These are phyloP conservation scores for Heliothis subflexa DNA, from an alignment of 1,140 invertebrate species.

Conservation along the genomic window DNA sequence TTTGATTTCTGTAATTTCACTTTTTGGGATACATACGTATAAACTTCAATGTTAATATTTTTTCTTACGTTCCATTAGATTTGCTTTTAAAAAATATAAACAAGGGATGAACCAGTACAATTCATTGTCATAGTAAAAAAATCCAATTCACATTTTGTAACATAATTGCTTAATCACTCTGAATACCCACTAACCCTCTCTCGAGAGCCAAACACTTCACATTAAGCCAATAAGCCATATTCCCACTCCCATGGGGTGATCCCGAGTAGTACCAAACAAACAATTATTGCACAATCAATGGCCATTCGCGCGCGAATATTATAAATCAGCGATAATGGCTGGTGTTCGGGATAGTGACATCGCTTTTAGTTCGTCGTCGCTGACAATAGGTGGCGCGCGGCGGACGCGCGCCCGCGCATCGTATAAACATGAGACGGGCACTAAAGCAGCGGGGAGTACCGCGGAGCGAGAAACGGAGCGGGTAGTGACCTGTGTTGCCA, in stretches of 20 bases:
- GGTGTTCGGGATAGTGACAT: conserved; percentile 69
- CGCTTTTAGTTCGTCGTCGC: conserved; percentile 67
- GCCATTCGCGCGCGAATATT: conserved; percentile 72
- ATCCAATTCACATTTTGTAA: neutral
- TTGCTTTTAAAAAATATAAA: no score
- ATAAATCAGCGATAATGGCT: conserved; percentile 82
- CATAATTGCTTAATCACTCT: conserved; percentile 25
- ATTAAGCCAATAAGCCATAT: conserved; percentile 76
- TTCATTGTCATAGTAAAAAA: neutral
- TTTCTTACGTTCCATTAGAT: no score
- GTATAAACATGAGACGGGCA: conserved; percentile 37
- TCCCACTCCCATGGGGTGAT: conserved; percentile 62
- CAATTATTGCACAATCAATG: conserved; percentile 82
- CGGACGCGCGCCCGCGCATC: conserved; percentile 66
- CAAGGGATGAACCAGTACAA: neutral
- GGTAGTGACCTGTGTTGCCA: neutral
- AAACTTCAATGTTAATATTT: no score
- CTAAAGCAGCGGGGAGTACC: conserved; percentile 25
- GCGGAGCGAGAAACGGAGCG: neutral
- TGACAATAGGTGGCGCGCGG: conserved; percentile 73
- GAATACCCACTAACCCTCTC: conserved; percentile 16
- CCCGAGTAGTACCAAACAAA: conserved; percentile 70
- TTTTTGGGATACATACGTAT: no score
- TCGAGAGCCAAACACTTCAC: conserved; percentile 39
- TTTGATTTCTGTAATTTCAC: no score